Base-by-base conservation (phyloP, 2,113 vertebrate species). In the Aspidoscelis tigris region DNA sequence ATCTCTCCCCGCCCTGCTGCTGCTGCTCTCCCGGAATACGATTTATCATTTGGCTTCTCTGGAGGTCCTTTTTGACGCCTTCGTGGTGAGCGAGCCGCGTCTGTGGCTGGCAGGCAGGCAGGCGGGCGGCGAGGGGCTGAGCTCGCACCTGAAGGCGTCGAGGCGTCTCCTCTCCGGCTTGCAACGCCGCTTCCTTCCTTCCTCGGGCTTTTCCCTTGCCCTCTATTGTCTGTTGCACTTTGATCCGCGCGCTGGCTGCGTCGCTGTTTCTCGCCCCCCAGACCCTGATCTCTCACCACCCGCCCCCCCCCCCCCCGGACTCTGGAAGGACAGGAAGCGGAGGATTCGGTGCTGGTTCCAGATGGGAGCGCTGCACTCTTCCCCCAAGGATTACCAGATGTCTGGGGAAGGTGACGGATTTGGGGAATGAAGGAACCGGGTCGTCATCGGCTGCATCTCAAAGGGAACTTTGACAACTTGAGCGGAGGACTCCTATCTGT, bases 401-500 rank as follows among this genome's bases (percentile, higher is more conserved):
- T 26, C 0, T 41, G 70, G 58, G 43, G 69, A 47, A 33, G 71
- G n/a, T 11, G 65, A 2, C 24, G 79, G 14, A 22, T 78, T 14
- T 41, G 14, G 55, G 50, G 53, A 16, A 41, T 12, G 55, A 33
- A 76, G 61, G 1, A 14, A 70, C 33, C 69, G 16, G 24, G 2
- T 61, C 58, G 66, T 66, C 70, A 88, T 14, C 2, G 26, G 65
- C 7, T 8, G 44, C 16, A 7, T 53, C 1, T 7, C 7, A 80
- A 21, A 5, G 12, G 33, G 70, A 95, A 95, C 92, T 95, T 95
- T 90, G 80, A 55, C 75, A 94, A 95, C 83, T 95, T 90, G 83
- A 14, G 86, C 86, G 50, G 86, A 68, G 6, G 33, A 10, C 11
- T 55, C 21, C 21, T 47, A 16, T 12, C 8, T 50, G 73, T 12